A percentile compares a stretch with the other conserved stretches of the same genome.
phyloP scores from a whole-genome alignment of 1,140 invertebrate species.

The Drosophila burlai region DNA sequence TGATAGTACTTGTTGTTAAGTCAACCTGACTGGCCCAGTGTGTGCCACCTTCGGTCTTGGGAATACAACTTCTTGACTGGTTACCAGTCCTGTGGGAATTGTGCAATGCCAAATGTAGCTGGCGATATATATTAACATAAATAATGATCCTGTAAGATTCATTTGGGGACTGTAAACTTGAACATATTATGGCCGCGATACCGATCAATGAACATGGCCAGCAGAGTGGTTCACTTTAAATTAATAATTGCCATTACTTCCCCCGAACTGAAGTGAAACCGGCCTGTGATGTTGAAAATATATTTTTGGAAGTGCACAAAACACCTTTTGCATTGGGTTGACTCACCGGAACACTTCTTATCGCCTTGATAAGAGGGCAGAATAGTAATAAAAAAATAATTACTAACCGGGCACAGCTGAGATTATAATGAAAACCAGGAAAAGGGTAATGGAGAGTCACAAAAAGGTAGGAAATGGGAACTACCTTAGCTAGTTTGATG shows the following conservation, averaged over 20 bases:
- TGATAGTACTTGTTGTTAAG: not conserved
- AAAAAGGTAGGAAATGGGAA: not conserved
- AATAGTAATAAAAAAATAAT: constrained; percentile 20
- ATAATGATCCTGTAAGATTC: constrained; percentile 25
- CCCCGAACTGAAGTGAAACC: too few relatives aligned
- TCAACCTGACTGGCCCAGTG: constrained; percentile 3
- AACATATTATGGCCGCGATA: constrained; percentile 33
- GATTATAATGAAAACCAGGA: constrained; percentile 5
- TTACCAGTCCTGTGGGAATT: constrained; percentile 37
- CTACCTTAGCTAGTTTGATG: not conserved
- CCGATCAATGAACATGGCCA: constrained; percentile 36
- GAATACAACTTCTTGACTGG: constrained; percentile 12
- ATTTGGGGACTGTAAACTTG: constrained; percentile 28
- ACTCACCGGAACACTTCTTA: constrained; percentile 14
- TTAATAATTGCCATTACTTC: constrained; percentile 18
- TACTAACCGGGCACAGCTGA: constrained; percentile 20
- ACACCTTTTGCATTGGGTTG: constrained; percentile 12
- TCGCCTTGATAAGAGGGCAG: constrained; percentile 23
- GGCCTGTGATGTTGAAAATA: not conserved
- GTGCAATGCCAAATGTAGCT: constrained; percentile 7
- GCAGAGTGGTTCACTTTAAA: constrained; percentile 26
- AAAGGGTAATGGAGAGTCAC: not conserved
- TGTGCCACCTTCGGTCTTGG: constrained; percentile 6
- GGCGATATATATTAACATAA: constrained; percentile 35
- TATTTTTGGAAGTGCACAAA: constrained; percentile 31